Percentiles rank a stretch among this genome's conserved stretches.
These are phyloP conservation scores for Bufotes viridis DNA, from an alignment of 2,797 vertebrate genomes.

Conservation along the genomic window DNA sequence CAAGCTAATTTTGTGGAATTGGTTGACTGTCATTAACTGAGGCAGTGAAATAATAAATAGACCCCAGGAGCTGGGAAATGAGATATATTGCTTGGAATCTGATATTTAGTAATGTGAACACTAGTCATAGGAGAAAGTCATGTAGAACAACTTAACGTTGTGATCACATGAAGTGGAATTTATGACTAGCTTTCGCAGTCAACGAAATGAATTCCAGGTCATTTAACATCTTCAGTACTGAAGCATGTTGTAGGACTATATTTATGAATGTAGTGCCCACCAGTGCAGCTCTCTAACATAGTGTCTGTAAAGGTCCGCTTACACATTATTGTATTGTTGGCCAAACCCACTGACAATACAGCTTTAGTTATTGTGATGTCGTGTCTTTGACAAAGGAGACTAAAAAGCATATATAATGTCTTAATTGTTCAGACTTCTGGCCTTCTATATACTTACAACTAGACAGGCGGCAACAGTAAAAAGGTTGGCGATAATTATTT, in stretches of 20 bases:
- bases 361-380: too few species aligned
- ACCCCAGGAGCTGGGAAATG: conserved; percentile 44
- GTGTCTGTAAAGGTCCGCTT: too few species aligned
- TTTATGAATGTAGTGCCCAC: background rate
- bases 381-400: too few species aligned
- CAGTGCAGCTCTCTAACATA: background rate
- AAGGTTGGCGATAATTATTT: too few species aligned
- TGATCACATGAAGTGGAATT: conserved; percentile 40
- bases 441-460: too few species aligned
- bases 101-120: conserved; percentile 27
- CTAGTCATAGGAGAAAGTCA: conserved; percentile 20
- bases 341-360: too few species aligned
- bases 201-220: conserved; percentile 19
- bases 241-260: background rate
- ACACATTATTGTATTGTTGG: too few species aligned
- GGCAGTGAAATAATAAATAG: conserved; percentile 51
- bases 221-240: conserved; percentile 29
- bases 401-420: too few species aligned
- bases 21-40: conserved; percentile 48
- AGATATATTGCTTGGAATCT: conserved; percentile 31
- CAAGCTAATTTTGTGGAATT: conserved; percentile 48
- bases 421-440: too few species aligned
- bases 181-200: conserved; percentile 16
- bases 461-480: too few species aligned
- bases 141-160: conserved; percentile 13